Percentiles rank a stretch among this genome's conserved stretches.
Conservation (phyloP, 2,888 invertebrate genomes). For the Chrysina gloriosa region DNA sequence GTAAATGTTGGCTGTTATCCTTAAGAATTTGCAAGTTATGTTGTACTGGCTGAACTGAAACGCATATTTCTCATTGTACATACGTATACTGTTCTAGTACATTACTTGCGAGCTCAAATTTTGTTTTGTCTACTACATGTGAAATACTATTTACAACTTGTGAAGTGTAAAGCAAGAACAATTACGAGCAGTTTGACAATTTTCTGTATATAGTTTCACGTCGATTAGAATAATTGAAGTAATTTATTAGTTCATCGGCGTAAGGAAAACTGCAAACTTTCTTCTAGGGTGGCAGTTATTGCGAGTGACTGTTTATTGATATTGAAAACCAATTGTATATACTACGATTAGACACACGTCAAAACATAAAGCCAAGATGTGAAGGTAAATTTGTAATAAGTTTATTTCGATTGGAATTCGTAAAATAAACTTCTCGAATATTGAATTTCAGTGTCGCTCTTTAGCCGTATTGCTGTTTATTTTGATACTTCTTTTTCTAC, state of each 20-base stretch:
- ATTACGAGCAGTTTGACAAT: background rate
- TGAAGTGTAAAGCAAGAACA: background rate
- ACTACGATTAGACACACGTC: slow-evolving; percentile 7
- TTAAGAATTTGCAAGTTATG: background rate
- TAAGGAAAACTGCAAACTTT: background rate
- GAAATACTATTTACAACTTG: background rate
- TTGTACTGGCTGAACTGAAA: background rate
- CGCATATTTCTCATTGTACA: background rate
- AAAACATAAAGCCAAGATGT: slow-evolving; percentile 1
- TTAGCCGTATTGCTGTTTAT: background rate
- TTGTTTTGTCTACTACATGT: slow-evolving; percentile 15
- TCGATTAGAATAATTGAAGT: background rate
- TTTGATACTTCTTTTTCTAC: background rate
- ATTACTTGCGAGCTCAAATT: slow-evolving; percentile 9
- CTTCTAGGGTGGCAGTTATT: background rate
- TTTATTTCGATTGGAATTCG: slow-evolving; percentile 1
- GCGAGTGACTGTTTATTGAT: slow-evolving; percentile 15
- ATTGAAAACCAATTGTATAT: slow-evolving; percentile 22
- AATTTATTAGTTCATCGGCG: background rate
- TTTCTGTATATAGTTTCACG: background rate
- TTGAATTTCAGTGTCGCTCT: slow-evolving; percentile 10
- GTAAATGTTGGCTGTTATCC: background rate
- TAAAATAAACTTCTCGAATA: slow-evolving; percentile 17
- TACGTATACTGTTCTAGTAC: background rate
- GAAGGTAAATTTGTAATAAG: slow-evolving; percentile 1